Evolutionary conservation across 2,113 vertebrate genomes (phyloP).

Genomic region (Macquaria australasica): DNA sequence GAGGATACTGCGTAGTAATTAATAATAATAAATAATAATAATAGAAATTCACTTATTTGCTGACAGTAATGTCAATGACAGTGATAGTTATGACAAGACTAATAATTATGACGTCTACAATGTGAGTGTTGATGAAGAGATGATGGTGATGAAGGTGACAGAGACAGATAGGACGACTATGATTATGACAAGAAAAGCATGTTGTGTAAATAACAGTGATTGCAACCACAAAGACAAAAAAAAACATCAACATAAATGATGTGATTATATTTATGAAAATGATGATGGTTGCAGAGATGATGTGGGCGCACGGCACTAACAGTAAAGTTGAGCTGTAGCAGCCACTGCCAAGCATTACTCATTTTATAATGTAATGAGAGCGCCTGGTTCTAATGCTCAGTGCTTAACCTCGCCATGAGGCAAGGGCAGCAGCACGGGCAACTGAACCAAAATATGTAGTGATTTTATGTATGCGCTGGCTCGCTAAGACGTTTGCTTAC

Average conservation of each 20-base stretch:
- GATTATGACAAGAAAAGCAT: conserved; percentile 35
- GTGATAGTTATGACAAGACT: not conserved
- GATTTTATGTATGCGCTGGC: not conserved
- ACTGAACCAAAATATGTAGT: conserved; percentile 2
- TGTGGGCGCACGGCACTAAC: conserved; percentile 42
- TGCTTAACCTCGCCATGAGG: conserved; percentile 59
- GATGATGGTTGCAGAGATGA: conserved; percentile 44
- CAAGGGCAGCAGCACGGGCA: conserved; percentile 41
- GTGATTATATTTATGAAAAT: conserved; percentile 44
- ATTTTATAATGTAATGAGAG: conserved; percentile 71
- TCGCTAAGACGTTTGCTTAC: conserved; percentile 2
- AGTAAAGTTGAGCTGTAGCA: conserved; percentile 40
- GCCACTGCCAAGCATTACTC: conserved; percentile 65
- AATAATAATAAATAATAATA: not conserved
- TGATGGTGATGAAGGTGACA: conserved; percentile 14
- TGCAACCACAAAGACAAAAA: conserved; percentile 4
- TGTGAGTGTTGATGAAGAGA: not conserved
- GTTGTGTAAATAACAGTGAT: conserved; percentile 27
- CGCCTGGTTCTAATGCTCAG: conserved; percentile 48
- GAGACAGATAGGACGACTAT: conserved; percentile 27
- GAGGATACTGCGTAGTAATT: not conserved
- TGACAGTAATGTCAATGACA: not conserved
- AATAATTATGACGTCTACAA: not conserved
- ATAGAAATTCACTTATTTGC: not conserved
- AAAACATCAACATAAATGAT: conserved; percentile 19